These are phyloP conservation scores for Sarotherodon lohbergeri DNA, from an alignment of 2,113 vertebrate genomes.

Conservation along the genomic window DNA sequence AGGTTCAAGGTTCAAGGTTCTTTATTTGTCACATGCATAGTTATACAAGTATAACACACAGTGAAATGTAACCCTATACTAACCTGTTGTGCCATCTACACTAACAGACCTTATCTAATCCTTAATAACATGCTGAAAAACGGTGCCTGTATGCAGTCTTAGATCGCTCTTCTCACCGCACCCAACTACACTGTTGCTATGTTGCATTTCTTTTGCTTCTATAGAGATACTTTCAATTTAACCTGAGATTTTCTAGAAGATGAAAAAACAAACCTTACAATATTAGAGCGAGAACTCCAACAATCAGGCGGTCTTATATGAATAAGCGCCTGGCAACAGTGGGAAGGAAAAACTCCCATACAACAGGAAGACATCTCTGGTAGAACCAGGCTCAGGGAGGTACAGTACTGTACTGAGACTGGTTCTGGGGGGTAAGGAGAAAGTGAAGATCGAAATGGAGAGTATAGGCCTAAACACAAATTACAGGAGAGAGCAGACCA, in stretches of 20 bases:
- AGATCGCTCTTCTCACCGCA: not conserved
- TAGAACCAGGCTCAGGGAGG: not conserved
- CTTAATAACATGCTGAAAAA: not conserved
- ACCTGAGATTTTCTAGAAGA: not conserved
- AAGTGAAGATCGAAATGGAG: not conserved
- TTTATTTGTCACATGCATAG: too few species aligned
- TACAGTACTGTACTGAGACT: fast-evolving
- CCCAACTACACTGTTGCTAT: not conserved
- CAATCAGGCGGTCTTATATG: fast-evolving
- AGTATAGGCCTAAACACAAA: not conserved
- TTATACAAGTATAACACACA: too few species aligned
- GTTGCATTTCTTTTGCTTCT: not conserved
- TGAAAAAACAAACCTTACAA: not conserved
- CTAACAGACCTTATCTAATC: not conserved
- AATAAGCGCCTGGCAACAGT: not conserved
- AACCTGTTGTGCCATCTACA: not conserved
- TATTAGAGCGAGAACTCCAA: not conserved
- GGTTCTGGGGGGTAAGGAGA: not conserved
- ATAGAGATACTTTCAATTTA: not conserved
- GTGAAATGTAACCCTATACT: not conserved
- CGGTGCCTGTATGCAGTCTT: not conserved
- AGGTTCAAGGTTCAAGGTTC: too few species aligned
- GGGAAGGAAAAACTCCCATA: not conserved
- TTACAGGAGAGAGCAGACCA: not conserved
- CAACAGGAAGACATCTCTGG: not conserved